Conservation (phyloP, 1,140 invertebrate genomes). For the Drosophila ercepeae region DNA sequence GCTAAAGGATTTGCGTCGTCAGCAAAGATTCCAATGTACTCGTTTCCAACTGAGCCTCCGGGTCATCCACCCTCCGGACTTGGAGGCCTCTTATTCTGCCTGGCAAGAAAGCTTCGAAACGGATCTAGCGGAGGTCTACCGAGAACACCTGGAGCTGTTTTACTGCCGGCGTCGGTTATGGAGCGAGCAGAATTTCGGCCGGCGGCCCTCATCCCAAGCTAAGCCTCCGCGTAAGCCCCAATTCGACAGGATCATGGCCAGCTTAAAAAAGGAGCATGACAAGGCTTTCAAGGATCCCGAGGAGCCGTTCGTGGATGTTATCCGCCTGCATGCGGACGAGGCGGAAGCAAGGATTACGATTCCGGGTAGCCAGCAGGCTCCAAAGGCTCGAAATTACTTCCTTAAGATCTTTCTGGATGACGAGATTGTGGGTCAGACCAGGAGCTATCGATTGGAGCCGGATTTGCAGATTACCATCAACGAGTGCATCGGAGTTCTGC, state of each 20-base stretch:
- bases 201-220: not conserved
- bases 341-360: not conserved
- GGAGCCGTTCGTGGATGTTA: constrained; percentile 84
- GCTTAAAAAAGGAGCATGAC: constrained; percentile 71
- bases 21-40: constrained; percentile 80
- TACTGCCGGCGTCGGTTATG: constrained; percentile 69
- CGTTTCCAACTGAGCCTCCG: constrained; percentile 79
- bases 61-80: constrained; percentile 51
- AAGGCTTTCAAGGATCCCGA: constrained; percentile 84
- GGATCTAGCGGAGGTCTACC: constrained; percentile 81
- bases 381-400: constrained; percentile 72
- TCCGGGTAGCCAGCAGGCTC: constrained; percentile 16
- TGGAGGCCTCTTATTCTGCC: constrained; percentile 34
- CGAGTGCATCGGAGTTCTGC: constrained; percentile 62
- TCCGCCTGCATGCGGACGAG: constrained; percentile 52
- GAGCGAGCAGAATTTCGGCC: constrained; percentile 2
- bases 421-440: constrained; percentile 64
- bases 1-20: constrained; percentile 77
- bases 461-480: constrained; percentile 74
- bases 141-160: constrained; percentile 73
- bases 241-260: constrained; percentile 66
- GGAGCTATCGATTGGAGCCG: constrained; percentile 74
- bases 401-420: constrained; percentile 69
- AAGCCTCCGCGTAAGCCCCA: constrained; percentile 75
- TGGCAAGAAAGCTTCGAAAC: constrained; percentile 74